Conservation (phyloP, 2,113 vertebrate species). For the Syngnathus scovelli region DNA sequence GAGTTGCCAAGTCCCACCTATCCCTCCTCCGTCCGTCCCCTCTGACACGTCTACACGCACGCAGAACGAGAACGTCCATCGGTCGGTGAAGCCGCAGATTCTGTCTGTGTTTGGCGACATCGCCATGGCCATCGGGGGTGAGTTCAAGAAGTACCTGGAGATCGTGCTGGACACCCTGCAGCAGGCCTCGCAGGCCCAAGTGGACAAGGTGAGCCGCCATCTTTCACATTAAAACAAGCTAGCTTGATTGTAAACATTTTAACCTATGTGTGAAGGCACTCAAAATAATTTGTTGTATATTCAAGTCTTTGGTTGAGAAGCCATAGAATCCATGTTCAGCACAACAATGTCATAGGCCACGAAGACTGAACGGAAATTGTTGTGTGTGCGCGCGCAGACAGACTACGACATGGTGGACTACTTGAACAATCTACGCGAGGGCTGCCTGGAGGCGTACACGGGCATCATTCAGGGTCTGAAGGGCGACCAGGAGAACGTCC, state of each 20-base stretch:
- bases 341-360: too few relatives aligned
- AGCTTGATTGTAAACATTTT: too few relatives aligned
- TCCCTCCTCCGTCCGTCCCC: too few relatives aligned
- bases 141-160: slow-evolving; percentile 97
- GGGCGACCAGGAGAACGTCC: slow-evolving; percentile 97
- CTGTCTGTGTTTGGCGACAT: slow-evolving; percentile 95
- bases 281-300: too few relatives aligned
- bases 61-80: slow-evolving; percentile 95
- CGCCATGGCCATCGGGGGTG: slow-evolving; percentile 92
- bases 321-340: too few relatives aligned
- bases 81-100: slow-evolving; percentile 98
- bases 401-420: slow-evolving; percentile 99
- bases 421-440: slow-evolving; percentile 92
- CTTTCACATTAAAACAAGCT: too few relatives aligned
- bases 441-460: slow-evolving; percentile 95
- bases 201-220: slow-evolving; percentile 81
- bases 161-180: slow-evolving; percentile 95
- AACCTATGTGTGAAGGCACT: too few relatives aligned
- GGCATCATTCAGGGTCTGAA: slow-evolving; percentile 97
- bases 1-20: slow-evolving; percentile 45
- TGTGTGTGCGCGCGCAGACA: slow-evolving; percentile 66
- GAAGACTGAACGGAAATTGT: neutral
- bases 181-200: slow-evolving; percentile 94
- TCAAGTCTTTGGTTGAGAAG: too few relatives aligned
- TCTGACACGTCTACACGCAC: neutral